Base-by-base conservation (phyloP, 1,140 invertebrate genomes). In the Calephelis nemesis region DNA sequence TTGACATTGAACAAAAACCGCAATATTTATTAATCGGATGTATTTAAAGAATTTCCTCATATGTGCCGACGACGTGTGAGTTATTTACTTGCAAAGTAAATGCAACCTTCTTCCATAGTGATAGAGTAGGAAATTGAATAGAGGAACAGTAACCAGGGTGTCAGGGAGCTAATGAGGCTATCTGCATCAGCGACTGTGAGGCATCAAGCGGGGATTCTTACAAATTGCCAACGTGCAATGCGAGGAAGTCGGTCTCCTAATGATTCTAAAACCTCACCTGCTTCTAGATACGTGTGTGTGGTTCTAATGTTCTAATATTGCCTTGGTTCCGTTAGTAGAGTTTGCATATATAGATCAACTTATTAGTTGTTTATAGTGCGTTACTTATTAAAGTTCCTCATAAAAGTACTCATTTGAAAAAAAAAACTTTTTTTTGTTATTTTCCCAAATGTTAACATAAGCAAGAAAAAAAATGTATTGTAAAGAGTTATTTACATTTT, bases 51-150 rank as follows among this genome's bases (percentile, higher is more conserved):
- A 58, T 39, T 58, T 58, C 8, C 52, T 58, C 19, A 30, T 12
- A 12, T 58, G 15, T 58, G 30, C 19, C 52, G 52, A 39, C 52
- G 52, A 58, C 52, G 52, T 58, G 52, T 58, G 52, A 39, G 52
- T 30, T 58, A 58, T 58, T 11, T 58, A 30, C 4, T 11, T 58
- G 5, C 5, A 58, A 58, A 39, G 10, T 10, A 58, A 30, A 30
- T 58, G 12, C 9, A 39, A 30, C 52, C 30, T 58, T 58, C 6
- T 12, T 0, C 9, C 5, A 15, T 39, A 39, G 13, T 4, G 0
- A 30, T 58, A 30, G 30, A 39, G 52, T 11, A 9, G 9, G 12
- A 30, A 39, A 6, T 58, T 11, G 15, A 1, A 9, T 54, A 10
- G 30, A 1, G 30, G 2, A 30, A 30, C n/a, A 52, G 15, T 54